A percentile compares a stretch with the other conserved stretches of the same genome.
These are phyloP conservation scores for Dasysyrphus albostriatus DNA, from an alignment of 2,888 invertebrate genomes.

Conservation along the genomic window DNA sequence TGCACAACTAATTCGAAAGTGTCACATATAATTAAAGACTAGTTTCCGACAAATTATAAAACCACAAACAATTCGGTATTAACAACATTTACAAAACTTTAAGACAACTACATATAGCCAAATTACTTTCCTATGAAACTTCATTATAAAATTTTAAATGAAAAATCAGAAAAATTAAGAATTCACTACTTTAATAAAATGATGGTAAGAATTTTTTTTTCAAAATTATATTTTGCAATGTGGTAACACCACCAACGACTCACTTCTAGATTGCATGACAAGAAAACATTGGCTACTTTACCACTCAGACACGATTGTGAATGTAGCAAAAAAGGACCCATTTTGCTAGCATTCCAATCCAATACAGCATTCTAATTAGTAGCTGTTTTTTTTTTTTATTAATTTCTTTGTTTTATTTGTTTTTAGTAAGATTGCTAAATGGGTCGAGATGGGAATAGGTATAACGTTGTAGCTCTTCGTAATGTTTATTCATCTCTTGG, in stretches of 20 bases:
- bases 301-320: constrained; percentile 50
- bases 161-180: too few species aligned
- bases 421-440: background rate
- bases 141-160: too few species aligned
- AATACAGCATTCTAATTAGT: constrained; percentile 63
- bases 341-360: constrained; percentile 51
- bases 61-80: too few species aligned
- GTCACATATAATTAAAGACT: too few species aligned
- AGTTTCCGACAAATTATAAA: too few species aligned
- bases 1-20: too few species aligned
- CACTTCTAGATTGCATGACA: constrained; percentile 66
- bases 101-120: too few species aligned
- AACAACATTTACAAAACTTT: too few species aligned
- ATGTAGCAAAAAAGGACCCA: constrained; percentile 6
- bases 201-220: too few species aligned
- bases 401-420: background rate
- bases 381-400: constrained; percentile 12
- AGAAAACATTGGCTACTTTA: constrained; percentile 60
- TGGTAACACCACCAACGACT: constrained; percentile 14
- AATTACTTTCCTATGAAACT: too few species aligned
- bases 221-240: background rate
- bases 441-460: background rate
- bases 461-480: background rate
- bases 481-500: background rate
- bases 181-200: too few species aligned